These are phyloP conservation scores for Machimus atricapillus DNA, from an alignment of 2,888 invertebrate genomes.

Conservation along the genomic window DNA sequence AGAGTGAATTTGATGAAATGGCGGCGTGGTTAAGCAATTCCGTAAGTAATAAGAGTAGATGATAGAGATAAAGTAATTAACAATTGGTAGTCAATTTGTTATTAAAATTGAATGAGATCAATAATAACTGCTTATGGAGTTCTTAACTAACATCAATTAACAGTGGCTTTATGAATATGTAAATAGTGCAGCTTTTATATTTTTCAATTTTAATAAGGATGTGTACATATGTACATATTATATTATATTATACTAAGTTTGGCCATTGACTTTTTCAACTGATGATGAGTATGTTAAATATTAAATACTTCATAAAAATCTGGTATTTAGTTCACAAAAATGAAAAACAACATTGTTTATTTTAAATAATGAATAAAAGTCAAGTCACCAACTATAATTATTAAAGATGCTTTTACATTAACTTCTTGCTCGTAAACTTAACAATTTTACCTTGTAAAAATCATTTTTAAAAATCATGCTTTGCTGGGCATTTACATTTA, in stretches of 20 bases:
- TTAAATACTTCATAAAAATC: neutral
- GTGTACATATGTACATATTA: neutral
- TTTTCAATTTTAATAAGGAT: neutral
- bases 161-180: neutral
- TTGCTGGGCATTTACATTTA: neutral
- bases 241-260: neutral
- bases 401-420: neutral
- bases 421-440: neutral
- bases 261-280: neutral
- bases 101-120: slow-evolving; percentile 17
- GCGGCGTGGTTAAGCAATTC: slow-evolving; percentile 90
- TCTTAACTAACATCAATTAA: slow-evolving; percentile 22
- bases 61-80: neutral
- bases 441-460: neutral
- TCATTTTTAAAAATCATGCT: neutral
- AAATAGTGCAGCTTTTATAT: neutral
- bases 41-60: slow-evolving; percentile 57
- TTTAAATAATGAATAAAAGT: neutral
- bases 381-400: neutral
- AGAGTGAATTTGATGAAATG: slow-evolving; percentile 92
- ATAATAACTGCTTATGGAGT: slow-evolving; percentile 32
- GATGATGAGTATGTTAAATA: neutral
- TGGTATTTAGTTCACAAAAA: neutral
- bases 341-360: neutral
- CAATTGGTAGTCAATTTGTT: neutral